phyloP scores from a whole-genome alignment of 1,140 invertebrate species.

The Lepidurus packardi region DNA sequence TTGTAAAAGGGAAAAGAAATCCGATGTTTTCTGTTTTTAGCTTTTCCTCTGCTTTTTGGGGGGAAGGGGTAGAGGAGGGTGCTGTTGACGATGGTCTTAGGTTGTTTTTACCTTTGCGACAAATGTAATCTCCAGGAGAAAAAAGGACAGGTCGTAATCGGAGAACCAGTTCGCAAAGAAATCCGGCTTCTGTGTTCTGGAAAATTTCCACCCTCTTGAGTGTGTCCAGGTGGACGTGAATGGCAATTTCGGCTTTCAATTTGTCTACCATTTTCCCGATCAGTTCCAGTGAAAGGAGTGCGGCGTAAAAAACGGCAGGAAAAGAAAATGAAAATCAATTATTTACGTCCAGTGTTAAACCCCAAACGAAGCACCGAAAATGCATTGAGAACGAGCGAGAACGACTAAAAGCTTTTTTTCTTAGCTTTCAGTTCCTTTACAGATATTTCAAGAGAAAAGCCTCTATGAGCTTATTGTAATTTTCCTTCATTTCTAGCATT shows the following conservation, averaged over 20 bases:
- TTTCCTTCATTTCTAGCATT: too few relatives aligned
- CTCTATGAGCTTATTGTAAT: too few relatives aligned
- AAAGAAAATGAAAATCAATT: not conserved
- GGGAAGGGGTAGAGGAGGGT: not conserved
- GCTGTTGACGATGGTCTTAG: not conserved
- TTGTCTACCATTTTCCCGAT: constrained; percentile 60
- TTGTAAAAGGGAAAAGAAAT: constrained; percentile 28
- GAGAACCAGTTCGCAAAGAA: constrained; percentile 93
- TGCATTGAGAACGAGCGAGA: too few relatives aligned
- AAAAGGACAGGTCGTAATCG: constrained; percentile 90
- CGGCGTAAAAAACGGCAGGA: not conserved
- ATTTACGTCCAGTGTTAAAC: not conserved
- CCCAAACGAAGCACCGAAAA: not conserved
- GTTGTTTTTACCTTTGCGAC: constrained; percentile 81
- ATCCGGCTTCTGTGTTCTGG: constrained; percentile 97
- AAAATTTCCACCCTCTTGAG: constrained; percentile 97
- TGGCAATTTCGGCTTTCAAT: constrained; percentile 96
- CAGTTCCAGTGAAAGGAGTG: not conserved
- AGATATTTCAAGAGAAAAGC: too few relatives aligned
- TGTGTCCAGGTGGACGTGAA: constrained; percentile 97
- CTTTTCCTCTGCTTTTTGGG: not conserved
- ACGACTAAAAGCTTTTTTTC: too few relatives aligned
- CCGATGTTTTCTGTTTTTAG: not conserved
- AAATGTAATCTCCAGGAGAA: constrained; percentile 97
- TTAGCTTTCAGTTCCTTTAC: too few relatives aligned